Conservation (phyloP, 2,797 vertebrate genomes). For the Anguilla megastoma region DNA sequence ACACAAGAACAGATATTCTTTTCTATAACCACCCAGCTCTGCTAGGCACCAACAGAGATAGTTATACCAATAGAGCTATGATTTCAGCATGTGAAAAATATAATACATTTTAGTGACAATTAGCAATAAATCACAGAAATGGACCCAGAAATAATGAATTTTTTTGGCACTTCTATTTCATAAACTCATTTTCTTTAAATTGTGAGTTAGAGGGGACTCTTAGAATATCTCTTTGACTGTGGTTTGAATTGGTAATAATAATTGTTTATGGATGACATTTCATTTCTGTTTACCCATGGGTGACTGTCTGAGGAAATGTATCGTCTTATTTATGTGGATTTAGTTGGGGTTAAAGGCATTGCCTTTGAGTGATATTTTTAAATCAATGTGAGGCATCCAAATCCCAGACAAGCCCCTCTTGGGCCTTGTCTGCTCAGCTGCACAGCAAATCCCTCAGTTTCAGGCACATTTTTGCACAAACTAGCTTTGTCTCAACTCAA, state of each 20-base stretch:
- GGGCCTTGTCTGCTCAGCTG: not conserved
- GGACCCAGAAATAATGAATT: not conserved
- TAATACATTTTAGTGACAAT: not conserved
- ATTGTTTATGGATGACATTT: not conserved
- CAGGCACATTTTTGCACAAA: not conserved
- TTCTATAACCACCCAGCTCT: not conserved
- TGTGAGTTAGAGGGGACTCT: not conserved
- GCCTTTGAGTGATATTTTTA: not conserved
- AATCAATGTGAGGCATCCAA: not conserved
- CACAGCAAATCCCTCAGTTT: not conserved
- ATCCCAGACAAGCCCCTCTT: not conserved
- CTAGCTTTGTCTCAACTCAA: not conserved
- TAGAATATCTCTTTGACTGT: not conserved
- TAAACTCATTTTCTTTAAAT: not conserved
- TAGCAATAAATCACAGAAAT: not conserved
- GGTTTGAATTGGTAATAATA: not conserved
- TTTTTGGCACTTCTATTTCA: not conserved
- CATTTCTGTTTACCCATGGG: not conserved
- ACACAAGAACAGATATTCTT: not conserved
- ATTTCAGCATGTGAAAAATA: not conserved
- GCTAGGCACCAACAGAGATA: not conserved
- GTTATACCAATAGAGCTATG: not conserved
- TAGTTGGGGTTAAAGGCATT: not conserved
- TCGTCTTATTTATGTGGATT: not conserved
- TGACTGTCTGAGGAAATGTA: conserved; percentile 1